Conservation (phyloP, 2,888 invertebrate species). For the Eristalinus sepulchralis region DNA sequence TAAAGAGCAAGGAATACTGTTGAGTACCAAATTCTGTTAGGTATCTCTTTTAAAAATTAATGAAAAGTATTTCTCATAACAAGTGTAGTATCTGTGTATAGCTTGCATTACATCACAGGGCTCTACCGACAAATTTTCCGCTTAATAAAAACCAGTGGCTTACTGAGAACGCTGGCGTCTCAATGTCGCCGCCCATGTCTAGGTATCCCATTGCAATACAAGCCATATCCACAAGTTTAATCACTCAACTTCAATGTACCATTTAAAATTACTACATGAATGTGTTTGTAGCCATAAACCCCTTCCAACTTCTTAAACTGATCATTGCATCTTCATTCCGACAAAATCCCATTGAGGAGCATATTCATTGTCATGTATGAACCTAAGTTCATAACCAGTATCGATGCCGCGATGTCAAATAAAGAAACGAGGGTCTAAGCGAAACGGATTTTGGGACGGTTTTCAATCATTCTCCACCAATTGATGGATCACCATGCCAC, state of each 20-base stretch:
- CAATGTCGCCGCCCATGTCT: background rate
- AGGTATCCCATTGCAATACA: background rate
- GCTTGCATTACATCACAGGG: too few relatives aligned
- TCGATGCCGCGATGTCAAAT: background rate
- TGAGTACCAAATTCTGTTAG: too few relatives aligned
- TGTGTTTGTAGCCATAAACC: background rate
- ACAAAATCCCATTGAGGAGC: background rate
- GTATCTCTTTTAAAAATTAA: too few relatives aligned
- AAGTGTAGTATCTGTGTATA: too few relatives aligned
- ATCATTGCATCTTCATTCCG: background rate
- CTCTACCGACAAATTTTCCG: too few relatives aligned
- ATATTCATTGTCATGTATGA: background rate
- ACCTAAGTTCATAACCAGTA: background rate
- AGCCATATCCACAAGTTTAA: background rate
- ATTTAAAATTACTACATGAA: background rate
- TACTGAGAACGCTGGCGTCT: background rate
- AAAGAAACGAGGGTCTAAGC: slow-evolving; percentile 16
- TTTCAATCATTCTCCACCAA: slow-evolving; percentile 14
- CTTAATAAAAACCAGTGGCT: too few relatives aligned
- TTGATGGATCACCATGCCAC: slow-evolving; percentile 13
- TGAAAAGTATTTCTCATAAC: too few relatives aligned
- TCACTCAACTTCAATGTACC: background rate
- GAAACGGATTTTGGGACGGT: background rate
- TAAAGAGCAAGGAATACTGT: too few relatives aligned
- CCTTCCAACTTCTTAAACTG: background rate